Percentiles rank a stretch among this genome's conserved stretches.
phyloP scores from a whole-genome alignment of 2,888 invertebrate genomes.

The Drosophila cracens region DNA sequence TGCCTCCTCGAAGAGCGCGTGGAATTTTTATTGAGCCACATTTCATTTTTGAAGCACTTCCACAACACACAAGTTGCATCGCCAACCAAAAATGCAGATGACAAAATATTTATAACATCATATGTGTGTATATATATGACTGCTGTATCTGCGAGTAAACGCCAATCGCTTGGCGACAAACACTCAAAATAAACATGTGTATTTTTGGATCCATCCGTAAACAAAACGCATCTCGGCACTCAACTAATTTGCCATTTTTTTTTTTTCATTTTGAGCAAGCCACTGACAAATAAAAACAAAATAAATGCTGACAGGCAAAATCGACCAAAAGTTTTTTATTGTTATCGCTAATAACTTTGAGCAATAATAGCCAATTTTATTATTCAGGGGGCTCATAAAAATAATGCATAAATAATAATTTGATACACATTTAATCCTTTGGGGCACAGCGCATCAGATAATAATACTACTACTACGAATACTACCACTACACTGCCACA shows the following conservation, averaged over 20 bases:
- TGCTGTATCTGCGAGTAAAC: not conserved
- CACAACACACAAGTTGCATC: constrained; percentile 5
- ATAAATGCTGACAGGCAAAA: not conserved
- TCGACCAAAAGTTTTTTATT: not conserved
- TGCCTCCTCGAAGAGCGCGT: constrained; percentile 2
- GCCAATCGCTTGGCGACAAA: constrained; percentile 42
- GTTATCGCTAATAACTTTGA: not conserved
- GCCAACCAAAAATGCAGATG: constrained; percentile 12
- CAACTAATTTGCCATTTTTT: constrained; percentile 27
- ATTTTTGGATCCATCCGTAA: constrained; percentile 14
- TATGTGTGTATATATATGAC: constrained; percentile 9
- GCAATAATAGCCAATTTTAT: constrained; percentile 2
- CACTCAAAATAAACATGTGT: constrained; percentile 14
- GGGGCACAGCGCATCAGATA: not conserved
- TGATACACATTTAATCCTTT: constrained; percentile 25
- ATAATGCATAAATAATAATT: constrained; percentile 16
- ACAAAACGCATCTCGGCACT: constrained; percentile 16
- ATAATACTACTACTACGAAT: not conserved
- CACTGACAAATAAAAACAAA: not conserved
- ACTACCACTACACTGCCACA: not conserved
- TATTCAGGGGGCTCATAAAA: constrained; percentile 4
- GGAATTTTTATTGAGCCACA: constrained; percentile 35
- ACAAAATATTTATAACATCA: constrained; percentile 2
- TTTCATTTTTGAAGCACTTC: constrained; percentile 16
- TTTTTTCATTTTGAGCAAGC: not conserved